Base-by-base conservation (phyloP, 2,113 vertebrate genomes). In the Pteronura brasiliensis region DNA sequence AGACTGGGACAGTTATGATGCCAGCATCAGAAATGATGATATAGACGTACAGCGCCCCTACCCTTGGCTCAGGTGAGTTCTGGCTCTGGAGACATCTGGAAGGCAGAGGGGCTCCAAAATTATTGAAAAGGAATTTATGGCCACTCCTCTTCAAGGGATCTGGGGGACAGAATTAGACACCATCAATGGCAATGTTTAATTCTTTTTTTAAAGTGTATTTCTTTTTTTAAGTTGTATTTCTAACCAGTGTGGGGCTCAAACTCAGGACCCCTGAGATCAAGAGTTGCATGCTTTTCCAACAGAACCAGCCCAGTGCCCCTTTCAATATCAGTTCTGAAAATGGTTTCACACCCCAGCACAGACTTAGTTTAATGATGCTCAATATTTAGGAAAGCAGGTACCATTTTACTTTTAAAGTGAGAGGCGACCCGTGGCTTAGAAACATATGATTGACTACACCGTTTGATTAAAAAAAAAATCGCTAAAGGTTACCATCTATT, bases 401-500 rank as follows among this genome's bases (percentile, higher is more conserved):
- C 44, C 39, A 59, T 55, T 69, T 88, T 61, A 34, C 65, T 93
- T 93, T 57, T 63, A 88, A 59, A 95, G 93, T 25, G 57, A 83
- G n/a, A 15, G 1, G 12, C 0, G 0, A 9, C 61, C 39, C 4
- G 9, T 71, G 44, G 8, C 61, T 81, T 57, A 84, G 20, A 25
- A 93, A 88, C 69, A 39, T 10, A 7, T 52, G 21, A 57, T 36
- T 65, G 36, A 72, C 90, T 82, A 52, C 13, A 57, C 52, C 17
- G 4, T 65, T 36, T n/a, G 34, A 79, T 76, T 17, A 42, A 44
- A 29, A 52, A 69, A 55, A 67, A 89, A 94, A 76, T 67, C 13
- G 13, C 65, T 47, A 29, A 95, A 95, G 84, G 59, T 81, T 89
- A 31, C 96, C 83, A 76, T 89, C 91, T 83, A 85, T 47, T 63